phyloP scores from a whole-genome alignment of 2,797 vertebrate genomes.

The Rhinogobio ventralis region DNA sequence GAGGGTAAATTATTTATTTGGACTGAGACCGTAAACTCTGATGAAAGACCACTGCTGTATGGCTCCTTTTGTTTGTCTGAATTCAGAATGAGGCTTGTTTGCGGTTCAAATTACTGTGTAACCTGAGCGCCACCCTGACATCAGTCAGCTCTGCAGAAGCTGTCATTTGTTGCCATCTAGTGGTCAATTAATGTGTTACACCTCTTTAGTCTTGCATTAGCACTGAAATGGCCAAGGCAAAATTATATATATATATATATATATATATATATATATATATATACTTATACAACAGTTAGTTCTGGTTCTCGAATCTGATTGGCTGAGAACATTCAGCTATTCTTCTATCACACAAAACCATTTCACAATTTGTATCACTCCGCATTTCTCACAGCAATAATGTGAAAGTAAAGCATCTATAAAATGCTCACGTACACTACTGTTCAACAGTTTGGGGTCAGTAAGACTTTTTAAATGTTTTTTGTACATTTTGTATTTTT shows the following conservation, averaged over 20 bases:
- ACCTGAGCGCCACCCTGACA: background rate
- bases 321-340: no score
- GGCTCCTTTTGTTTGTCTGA: constrained; percentile 18
- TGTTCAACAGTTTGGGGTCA: background rate
- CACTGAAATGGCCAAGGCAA: background rate
- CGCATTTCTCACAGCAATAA: background rate
- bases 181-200: background rate
- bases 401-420: background rate
- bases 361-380: background rate
- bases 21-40: background rate
- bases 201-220: background rate
- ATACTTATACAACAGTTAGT: background rate
- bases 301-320: background rate
- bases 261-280: no score
- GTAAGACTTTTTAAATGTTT: no score
- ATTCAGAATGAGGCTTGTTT: constrained; percentile 27
- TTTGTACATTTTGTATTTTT: background rate
- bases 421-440: background rate
- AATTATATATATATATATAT: background rate
- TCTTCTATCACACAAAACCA: background rate
- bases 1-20: constrained; percentile 22
- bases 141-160: background rate
- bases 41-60: constrained; percentile 3
- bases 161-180: background rate
- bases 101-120: constrained; percentile 34